A percentile compares a stretch with the other conserved stretches of the same genome.
phyloP scores from a whole-genome alignment of 2,113 vertebrate genomes.

The Hymenochirus boettgeri region DNA sequence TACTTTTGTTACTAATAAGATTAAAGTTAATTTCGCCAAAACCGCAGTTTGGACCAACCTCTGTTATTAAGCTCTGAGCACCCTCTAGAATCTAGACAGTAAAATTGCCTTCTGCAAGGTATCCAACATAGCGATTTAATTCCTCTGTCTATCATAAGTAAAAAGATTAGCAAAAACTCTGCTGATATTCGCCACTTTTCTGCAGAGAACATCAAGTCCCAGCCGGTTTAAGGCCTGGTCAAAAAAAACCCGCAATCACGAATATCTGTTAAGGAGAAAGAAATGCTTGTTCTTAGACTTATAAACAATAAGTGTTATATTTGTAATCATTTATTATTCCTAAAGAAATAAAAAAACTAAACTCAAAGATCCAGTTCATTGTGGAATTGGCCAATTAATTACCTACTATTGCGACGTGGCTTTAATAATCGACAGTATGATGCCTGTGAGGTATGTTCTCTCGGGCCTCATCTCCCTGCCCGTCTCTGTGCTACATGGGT shows the following conservation, averaged over 20 bases:
- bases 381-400: too few relatives aligned
- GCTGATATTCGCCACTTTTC: conserved; percentile 94
- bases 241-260: conserved; percentile 87
- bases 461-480: too few relatives aligned
- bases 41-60: conserved; percentile 66
- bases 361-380: too few relatives aligned
- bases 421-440: too few relatives aligned
- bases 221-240: conserved; percentile 88
- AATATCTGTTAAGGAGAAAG: conserved; percentile 73
- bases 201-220: conserved; percentile 89
- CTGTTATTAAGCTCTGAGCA: conserved; percentile 91
- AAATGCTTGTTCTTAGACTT: neutral
- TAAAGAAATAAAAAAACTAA: too few relatives aligned
- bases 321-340: neutral
- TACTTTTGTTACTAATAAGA: neutral
- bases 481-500: too few relatives aligned
- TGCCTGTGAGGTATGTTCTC: too few relatives aligned
- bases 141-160: conserved; percentile 95
- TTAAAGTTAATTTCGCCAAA: neutral
- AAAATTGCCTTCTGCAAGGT: conserved; percentile 85
- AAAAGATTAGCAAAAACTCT: conserved; percentile 92
- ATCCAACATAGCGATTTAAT: conserved; percentile 91
- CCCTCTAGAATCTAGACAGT: conserved; percentile 86
- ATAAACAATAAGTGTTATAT: neutral
- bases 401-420: too few relatives aligned